Conservation (phyloP, 2,888 invertebrate genomes). For the Cerastis rubricosa region DNA sequence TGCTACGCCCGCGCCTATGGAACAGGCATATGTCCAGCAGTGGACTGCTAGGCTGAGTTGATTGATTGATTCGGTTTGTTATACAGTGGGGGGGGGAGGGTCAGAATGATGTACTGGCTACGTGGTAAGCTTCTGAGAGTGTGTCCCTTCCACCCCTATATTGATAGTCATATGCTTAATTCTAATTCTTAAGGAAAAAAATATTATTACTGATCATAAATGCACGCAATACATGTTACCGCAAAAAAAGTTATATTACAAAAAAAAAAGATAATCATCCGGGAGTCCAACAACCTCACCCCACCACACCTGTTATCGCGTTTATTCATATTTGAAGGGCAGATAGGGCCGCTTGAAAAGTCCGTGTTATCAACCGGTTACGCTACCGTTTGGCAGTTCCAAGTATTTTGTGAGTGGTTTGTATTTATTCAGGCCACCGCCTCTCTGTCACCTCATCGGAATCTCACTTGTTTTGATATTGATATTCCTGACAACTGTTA, state of each 20-base stretch:
- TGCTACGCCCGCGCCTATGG: neutral
- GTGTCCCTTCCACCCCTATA: no score
- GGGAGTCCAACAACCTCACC: neutral
- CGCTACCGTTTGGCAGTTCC: neutral
- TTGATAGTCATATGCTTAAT: no score
- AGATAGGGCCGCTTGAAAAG: neutral
- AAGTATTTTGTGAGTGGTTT: conserved; percentile 5
- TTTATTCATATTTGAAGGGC: neutral
- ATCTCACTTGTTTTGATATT: neutral
- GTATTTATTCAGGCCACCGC: neutral
- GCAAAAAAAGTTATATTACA: neutral
- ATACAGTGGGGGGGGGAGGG: no score
- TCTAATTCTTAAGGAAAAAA: no score
- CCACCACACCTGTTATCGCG: neutral
- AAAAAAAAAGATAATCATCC: neutral
- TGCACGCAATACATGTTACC: no score
- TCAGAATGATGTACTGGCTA: no score
- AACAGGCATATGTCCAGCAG: neutral
- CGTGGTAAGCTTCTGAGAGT: no score
- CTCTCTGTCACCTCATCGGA: conserved; percentile 1
- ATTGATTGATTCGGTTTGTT: neutral
- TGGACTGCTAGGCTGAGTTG: neutral
- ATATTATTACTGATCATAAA: no score
- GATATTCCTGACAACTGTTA: neutral
- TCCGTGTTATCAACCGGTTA: conserved; percentile 9